Conservation (phyloP, 2,113 vertebrate species). For the Phrynosoma platyrhinos region DNA sequence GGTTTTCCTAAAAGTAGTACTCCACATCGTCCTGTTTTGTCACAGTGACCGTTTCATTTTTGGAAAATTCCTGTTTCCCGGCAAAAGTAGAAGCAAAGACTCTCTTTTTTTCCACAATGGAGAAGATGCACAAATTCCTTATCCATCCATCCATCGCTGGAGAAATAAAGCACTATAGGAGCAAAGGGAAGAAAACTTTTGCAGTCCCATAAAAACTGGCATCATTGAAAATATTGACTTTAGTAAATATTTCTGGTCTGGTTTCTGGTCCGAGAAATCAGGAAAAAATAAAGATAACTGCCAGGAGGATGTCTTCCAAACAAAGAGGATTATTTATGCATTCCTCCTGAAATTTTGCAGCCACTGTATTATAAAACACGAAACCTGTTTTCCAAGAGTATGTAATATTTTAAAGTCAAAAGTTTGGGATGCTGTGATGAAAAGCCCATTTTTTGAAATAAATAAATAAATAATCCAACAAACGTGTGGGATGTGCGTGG, state of each 20-base stretch:
- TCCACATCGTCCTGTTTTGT: background rate
- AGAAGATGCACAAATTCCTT: background rate
- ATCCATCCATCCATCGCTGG: too few species aligned
- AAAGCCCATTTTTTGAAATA: constrained; percentile 56
- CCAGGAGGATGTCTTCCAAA: too few species aligned
- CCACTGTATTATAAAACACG: background rate
- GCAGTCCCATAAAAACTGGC: background rate
- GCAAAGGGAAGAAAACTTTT: background rate
- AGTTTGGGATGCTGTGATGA: background rate
- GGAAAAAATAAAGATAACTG: too few species aligned
- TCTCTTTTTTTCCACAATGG: background rate
- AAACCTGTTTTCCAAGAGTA: background rate
- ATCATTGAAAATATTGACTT: background rate
- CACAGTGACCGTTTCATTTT: background rate
- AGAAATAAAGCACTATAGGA: background rate
- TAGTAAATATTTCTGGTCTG: too few species aligned
- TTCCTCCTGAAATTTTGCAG: background rate
- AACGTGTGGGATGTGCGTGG: background rate
- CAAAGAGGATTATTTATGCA: too few species aligned
- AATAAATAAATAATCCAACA: constrained; percentile 15
- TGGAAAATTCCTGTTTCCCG: background rate
- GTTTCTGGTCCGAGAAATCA: too few species aligned
- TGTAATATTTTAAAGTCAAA: background rate
- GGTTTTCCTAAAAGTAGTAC: too few species aligned
- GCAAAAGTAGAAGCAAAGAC: background rate